Evolutionary conservation across 2,888 invertebrate species (phyloP).

Genomic region (Drosophila vallismaia): DNA sequence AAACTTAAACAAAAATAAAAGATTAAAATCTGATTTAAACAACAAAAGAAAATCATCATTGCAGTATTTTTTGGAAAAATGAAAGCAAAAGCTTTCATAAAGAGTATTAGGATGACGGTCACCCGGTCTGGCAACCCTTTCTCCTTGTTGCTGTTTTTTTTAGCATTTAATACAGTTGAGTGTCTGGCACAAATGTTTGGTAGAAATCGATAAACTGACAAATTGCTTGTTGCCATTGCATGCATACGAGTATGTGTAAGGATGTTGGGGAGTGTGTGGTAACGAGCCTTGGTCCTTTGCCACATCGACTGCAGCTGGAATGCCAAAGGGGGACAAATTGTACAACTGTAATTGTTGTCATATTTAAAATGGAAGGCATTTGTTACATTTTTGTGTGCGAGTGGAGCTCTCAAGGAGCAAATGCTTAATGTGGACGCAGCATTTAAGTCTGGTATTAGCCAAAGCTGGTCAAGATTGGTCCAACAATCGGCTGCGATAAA

Average conservation of each 20-base stretch:
- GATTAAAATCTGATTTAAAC: too few relatives aligned
- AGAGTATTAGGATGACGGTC: neutral
- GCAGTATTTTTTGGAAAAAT: too few relatives aligned
- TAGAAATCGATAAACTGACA: conserved; percentile 82
- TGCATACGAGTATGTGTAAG: conserved; percentile 29
- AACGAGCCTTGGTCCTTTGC: conserved; percentile 71
- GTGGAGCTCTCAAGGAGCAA: conserved; percentile 1
- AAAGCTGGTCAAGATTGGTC: neutral
- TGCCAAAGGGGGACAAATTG: conserved; percentile 77
- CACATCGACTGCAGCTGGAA: conserved; percentile 54
- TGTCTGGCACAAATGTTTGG: conserved; percentile 80
- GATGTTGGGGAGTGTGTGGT: conserved; percentile 51
- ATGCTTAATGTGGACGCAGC: conserved; percentile 8
- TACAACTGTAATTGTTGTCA: conserved; percentile 79
- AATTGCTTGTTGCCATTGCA: conserved; percentile 76
- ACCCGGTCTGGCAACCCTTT: neutral
- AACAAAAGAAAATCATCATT: too few relatives aligned
- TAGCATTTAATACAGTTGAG: conserved; percentile 80
- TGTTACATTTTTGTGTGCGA: conserved; percentile 59
- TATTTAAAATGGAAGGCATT: conserved; percentile 76
- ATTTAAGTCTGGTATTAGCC: conserved; percentile 13
- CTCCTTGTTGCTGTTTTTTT: conserved; percentile 72
- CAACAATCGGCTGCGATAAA: conserved; percentile 19
- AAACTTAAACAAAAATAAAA: too few relatives aligned
- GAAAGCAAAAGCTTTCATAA: neutral